phyloP scores from a whole-genome alignment of 2,113 vertebrate species.

The Ahaetulla prasina region DNA sequence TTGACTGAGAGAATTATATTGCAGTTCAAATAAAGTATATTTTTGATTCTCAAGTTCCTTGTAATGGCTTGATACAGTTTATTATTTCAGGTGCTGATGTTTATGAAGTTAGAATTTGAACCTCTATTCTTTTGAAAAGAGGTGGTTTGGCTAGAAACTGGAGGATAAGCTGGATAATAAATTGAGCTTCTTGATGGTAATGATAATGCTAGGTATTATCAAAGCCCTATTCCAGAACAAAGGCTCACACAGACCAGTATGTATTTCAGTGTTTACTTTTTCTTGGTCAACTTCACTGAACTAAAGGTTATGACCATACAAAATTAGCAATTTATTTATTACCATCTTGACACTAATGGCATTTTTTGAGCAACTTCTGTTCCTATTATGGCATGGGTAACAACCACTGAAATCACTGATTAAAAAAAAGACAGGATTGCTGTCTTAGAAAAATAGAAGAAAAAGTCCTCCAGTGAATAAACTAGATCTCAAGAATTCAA shows the following conservation, averaged over 20 bases:
- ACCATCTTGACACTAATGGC: background rate
- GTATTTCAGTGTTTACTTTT: background rate
- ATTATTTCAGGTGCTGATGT: background rate
- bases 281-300: background rate
- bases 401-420: background rate
- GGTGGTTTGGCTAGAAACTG: background rate
- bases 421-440: background rate
- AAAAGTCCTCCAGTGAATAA: background rate
- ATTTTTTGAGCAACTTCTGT: background rate
- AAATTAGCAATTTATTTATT: background rate
- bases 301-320: background rate
- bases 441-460: background rate
- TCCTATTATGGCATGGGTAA: background rate
- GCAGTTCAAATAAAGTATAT: background rate
- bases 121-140: background rate
- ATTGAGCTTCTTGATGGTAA: background rate
- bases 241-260: background rate
- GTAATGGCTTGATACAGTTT: background rate
- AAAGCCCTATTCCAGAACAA: background rate
- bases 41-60: background rate
- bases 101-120: background rate
- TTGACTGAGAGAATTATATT: background rate
- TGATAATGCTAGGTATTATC: background rate
- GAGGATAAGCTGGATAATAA: no score
- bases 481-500: background rate